Base-by-base conservation (phyloP, 2,797 vertebrate species). In the Helarctos malayanus region DNA sequence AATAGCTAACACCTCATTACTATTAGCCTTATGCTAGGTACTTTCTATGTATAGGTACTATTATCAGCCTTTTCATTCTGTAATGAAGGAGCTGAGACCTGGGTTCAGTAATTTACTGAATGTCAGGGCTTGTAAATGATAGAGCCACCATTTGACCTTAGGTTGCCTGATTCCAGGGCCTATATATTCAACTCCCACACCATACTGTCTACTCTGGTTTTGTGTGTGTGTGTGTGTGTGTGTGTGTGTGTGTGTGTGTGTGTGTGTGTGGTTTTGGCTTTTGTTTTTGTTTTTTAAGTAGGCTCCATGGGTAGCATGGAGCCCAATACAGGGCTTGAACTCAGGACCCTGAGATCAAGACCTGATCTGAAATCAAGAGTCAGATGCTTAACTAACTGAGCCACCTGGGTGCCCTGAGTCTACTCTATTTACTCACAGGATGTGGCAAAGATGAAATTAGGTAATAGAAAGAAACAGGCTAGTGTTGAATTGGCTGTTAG, bases 391-490 rank as follows among this genome's bases (percentile, higher is more conserved):
- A 56, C 54, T 56, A 19, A 56, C 19, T 56, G 54, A 56, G 54
- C 19, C 54, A 56, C 54, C 19, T 7, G 35, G 65, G n/a, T 68
- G 65, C n/a, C n/a, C 65, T 21, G n/a, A 21, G n/a, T 78, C 54
- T 13, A 27, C 19, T 85, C 29, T 94, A 0, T 82, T 83, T 86
- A 81, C 41, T 94, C 29, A n/a, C 11, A 57, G 47, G 11, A 10
- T 63, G 2, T 97, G 88, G 29, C 54, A 87, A 87, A n/a, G 35
- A 45, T 81, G 68, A 83, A 93, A 49, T 89, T 71, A 59, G 49
- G 7, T 71, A 80, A 76, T 15, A 61, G 65, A 91, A 93, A 88
- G 54, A 18, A 88, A 63, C 45, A 83, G 59, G 47, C 21, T 27
- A 75, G 10, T 65, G 80, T 73, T 90, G 88, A 73, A 18, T 59